A percentile compares a stretch with the other conserved stretches of the same genome.
phyloP scores from a whole-genome alignment of 1,140 invertebrate species.

The Oryctes rhinoceros region DNA sequence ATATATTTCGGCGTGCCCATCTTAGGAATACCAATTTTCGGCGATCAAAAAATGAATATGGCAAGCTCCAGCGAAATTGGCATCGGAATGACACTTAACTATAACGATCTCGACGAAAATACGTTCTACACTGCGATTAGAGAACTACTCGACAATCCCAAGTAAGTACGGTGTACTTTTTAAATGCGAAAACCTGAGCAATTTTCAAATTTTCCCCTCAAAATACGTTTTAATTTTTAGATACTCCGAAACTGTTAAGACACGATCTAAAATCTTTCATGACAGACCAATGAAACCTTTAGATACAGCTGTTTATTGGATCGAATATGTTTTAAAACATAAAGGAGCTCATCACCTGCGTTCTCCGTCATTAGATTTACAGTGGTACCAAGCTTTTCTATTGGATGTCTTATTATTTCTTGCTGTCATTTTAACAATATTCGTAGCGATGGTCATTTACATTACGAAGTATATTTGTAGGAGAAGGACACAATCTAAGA shows the following conservation, averaged over 20 bases:
- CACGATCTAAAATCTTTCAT: conserved; percentile 64
- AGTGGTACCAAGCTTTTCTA: conserved; percentile 63
- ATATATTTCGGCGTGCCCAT: conserved; percentile 64
- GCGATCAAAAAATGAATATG: conserved; percentile 65
- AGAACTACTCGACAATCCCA: conserved; percentile 54
- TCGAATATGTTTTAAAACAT: conserved; percentile 73
- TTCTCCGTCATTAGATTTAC: conserved; percentile 67
- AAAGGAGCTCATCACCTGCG: conserved; percentile 72
- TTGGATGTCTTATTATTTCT: conserved; percentile 54
- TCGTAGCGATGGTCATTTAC: background rate
- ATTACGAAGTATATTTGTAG: background rate
- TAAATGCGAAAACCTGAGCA: background rate
- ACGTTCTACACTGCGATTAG: conserved; percentile 50
- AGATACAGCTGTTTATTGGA: conserved; percentile 74
- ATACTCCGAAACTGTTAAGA: conserved; percentile 59
- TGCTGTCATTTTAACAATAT: background rate
- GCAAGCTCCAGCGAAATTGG: conserved; percentile 57
- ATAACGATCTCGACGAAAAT: conserved; percentile 53
- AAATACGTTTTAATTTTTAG: conserved; percentile 45
- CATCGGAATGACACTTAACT: conserved; percentile 54
- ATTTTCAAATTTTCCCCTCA: background rate
- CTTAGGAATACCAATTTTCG: conserved; percentile 64
- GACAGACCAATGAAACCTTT: conserved; percentile 66
- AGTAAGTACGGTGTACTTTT: conserved; percentile 42
- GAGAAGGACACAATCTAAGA: background rate